Percentiles rank a stretch among this genome's conserved stretches.
Evolutionary conservation across 92 coral and sea anemone species (phyloP).

Genomic region (Zoanthus gigantus): DNA sequence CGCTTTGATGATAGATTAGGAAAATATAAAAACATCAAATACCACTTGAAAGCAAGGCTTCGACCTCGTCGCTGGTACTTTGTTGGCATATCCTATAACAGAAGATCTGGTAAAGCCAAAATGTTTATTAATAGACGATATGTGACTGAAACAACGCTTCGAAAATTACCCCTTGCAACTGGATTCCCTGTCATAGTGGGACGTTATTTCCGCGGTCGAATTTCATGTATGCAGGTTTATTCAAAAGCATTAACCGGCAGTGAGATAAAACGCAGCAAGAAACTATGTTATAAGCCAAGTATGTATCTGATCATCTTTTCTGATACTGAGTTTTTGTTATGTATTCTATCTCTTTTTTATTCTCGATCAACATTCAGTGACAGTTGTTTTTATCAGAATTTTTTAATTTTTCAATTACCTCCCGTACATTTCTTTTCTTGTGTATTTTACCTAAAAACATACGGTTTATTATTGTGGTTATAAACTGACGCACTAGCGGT

Average conservation of each 20-base stretch:
- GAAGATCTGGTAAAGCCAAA: conserved; percentile 75
- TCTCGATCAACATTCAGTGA: not conserved
- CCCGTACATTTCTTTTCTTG: no score
- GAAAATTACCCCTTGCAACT: conserved; percentile 72
- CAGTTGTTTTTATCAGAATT: no score
- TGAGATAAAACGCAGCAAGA: conserved; percentile 70
- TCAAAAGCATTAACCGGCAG: conserved; percentile 66
- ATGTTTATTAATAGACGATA: conserved; percentile 69
- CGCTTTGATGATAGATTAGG: conserved; percentile 60
- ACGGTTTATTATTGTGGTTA: no score
- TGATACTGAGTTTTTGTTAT: not conserved
- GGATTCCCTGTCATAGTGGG: conserved; percentile 81
- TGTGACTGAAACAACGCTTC: conserved; percentile 66
- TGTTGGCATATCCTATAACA: conserved; percentile 79
- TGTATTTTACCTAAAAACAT: no score
- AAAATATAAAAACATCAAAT: conserved; percentile 57
- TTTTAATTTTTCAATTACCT: no score
- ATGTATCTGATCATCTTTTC: not conserved
- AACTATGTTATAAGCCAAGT: conserved; percentile 75
- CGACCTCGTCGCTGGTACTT: conserved; percentile 74
- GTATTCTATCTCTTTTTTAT: no score
- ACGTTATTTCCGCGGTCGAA: conserved; percentile 78
- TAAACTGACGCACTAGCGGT: no score
- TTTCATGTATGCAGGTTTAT: conserved; percentile 85
- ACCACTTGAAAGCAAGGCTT: conserved; percentile 51